phyloP scores from a whole-genome alignment of 2,797 vertebrate genomes.

The Enteromius afrohamiltoni region DNA sequence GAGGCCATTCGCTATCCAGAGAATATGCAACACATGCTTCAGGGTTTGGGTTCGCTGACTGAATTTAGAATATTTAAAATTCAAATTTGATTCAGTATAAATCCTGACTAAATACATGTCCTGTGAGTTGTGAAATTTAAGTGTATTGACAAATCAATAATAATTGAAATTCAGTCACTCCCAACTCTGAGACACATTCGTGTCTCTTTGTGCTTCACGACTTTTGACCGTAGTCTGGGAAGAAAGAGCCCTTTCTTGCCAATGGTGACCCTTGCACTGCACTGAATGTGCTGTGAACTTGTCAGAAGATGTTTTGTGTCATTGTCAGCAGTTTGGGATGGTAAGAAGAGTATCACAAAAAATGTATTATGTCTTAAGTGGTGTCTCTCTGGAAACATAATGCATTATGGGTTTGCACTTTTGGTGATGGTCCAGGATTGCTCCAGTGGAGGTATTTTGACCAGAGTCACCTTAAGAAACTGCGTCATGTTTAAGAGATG shows the following conservation, averaged over 20 bases:
- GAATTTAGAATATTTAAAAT: constrained; percentile 14
- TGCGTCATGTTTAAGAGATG: neutral
- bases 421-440: constrained; percentile 44
- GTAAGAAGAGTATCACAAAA: constrained; percentile 9
- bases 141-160: neutral
- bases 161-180: constrained; percentile 10
- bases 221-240: constrained; percentile 14
- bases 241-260: neutral
- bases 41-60: constrained; percentile 13
- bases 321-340: constrained; percentile 17
- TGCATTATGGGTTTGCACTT: constrained; percentile 34
- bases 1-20: constrained; percentile 58
- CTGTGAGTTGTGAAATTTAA: neutral
- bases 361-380: constrained; percentile 27
- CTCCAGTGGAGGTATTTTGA: constrained; percentile 40
- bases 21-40: constrained; percentile 36
- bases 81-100: neutral
- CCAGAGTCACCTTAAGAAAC: constrained; percentile 37
- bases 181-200: neutral
- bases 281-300: constrained; percentile 31
- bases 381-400: constrained; percentile 37
- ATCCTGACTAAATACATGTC: neutral
- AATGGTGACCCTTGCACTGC: neutral
- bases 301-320: constrained; percentile 45
- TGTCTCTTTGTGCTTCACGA: constrained; percentile 6